phyloP scores from a whole-genome alignment of 2,888 invertebrate species.

The Clanis bilineata region DNA sequence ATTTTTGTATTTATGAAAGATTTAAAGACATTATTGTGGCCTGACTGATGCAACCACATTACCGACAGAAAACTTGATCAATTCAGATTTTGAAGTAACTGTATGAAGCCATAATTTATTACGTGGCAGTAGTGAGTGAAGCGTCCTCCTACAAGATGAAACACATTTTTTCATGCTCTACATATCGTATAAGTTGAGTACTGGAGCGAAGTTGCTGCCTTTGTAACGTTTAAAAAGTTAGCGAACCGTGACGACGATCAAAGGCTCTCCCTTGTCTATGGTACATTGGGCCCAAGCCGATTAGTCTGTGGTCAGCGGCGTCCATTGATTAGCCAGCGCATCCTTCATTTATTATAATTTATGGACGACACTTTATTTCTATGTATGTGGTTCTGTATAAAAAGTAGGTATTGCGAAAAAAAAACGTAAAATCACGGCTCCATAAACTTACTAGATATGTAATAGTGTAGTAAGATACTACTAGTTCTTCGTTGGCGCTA shows the following conservation, averaged over 20 bases:
- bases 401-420: neutral
- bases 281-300: conserved; percentile 58
- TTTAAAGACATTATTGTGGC: too few species aligned
- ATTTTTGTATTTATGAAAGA: too few species aligned
- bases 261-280: conserved; percentile 52
- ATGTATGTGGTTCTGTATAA: neutral
- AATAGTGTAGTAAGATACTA: too few species aligned
- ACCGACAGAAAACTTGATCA: too few species aligned
- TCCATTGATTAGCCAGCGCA: conserved; percentile 60
- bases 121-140: too few species aligned
- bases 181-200: conserved; percentile 23
- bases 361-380: conserved; percentile 24
- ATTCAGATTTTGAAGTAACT: too few species aligned
- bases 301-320: conserved; percentile 63
- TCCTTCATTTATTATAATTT: conserved; percentile 63
- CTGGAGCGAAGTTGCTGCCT: conserved; percentile 31
- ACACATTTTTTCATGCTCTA: conserved; percentile 23
- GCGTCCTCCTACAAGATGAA: neutral
- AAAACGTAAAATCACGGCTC: too few species aligned
- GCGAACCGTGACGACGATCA: conserved; percentile 56
- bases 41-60: too few species aligned
- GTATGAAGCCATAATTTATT: too few species aligned
- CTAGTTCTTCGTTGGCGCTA: too few species aligned
- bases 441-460: too few species aligned
- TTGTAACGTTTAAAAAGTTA: conserved; percentile 55